phyloP scores from a whole-genome alignment of 2,113 vertebrate genomes.

The Osmerus eperlanus region DNA sequence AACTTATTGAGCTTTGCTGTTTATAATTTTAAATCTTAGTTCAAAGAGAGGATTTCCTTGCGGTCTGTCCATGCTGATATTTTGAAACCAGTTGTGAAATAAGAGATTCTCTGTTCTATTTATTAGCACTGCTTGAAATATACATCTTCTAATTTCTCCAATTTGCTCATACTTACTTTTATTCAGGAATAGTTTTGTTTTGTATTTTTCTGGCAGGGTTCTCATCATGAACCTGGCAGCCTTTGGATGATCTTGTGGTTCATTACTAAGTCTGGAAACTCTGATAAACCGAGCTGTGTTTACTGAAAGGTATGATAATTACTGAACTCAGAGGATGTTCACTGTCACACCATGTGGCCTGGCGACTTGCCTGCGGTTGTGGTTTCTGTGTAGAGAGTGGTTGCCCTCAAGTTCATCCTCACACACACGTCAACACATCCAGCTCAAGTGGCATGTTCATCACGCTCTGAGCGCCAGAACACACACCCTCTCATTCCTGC shows the following conservation, averaged over 20 bases:
- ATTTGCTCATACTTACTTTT: too few species aligned
- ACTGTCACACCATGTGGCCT: slow-evolving; percentile 1
- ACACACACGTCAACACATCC: slow-evolving; percentile 10
- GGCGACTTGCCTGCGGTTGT: background rate
- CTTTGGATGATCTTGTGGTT: background rate
- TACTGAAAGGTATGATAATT: background rate
- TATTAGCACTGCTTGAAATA: slow-evolving; percentile 21
- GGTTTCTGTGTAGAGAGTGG: background rate
- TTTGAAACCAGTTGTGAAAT: slow-evolving; percentile 29
- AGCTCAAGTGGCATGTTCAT: background rate
- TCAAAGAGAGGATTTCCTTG: slow-evolving; percentile 16
- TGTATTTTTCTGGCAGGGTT: background rate
- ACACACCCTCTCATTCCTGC: background rate
- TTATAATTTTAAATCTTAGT: slow-evolving; percentile 36
- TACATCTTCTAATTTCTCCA: background rate
- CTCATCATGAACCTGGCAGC: background rate
- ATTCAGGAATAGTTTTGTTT: background rate
- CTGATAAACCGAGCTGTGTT: background rate
- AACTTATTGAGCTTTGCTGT: slow-evolving; percentile 31
- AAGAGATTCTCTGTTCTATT: slow-evolving; percentile 3
- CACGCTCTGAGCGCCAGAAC: background rate
- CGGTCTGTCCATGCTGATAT: slow-evolving; percentile 28
- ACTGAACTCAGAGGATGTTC: slow-evolving; percentile 4
- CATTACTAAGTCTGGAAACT: slow-evolving; percentile 5
- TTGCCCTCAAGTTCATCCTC: background rate